These are phyloP conservation scores for Scrobipalpa costella DNA, from an alignment of 2,888 invertebrate genomes.

Conservation along the genomic window DNA sequence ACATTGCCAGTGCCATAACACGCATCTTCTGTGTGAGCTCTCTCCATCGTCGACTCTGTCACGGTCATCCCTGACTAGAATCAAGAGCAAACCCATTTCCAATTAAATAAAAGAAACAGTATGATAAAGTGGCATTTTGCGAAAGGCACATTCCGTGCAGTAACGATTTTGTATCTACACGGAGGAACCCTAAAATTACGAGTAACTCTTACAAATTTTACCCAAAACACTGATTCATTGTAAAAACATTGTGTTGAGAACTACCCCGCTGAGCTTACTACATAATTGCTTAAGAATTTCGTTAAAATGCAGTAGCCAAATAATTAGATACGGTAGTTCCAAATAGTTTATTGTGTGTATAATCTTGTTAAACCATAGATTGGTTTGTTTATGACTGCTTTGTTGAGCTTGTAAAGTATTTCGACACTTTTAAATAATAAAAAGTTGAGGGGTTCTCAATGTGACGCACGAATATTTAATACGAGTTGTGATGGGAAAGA, in stretches of 20 bases:
- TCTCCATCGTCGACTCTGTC: too few relatives aligned
- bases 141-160: too few relatives aligned
- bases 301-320: background rate
- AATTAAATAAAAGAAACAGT: too few relatives aligned
- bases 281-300: background rate
- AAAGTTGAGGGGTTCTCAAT: too few relatives aligned
- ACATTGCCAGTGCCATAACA: too few relatives aligned
- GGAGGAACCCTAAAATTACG: background rate
- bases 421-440: background rate
- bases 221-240: background rate
- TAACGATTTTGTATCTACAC: background rate
- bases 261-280: background rate
- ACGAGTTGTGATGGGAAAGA: too few relatives aligned
- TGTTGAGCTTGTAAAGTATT: background rate
- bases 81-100: too few relatives aligned
- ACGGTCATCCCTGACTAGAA: too few relatives aligned
- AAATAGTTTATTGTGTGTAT: constrained; percentile 7
- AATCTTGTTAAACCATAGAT: constrained; percentile 2
- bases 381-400: background rate
- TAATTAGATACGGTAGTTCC: background rate
- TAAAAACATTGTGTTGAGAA: background rate
- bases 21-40: too few relatives aligned
- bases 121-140: too few relatives aligned
- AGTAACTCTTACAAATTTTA: background rate
- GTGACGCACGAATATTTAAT: too few relatives aligned